A percentile compares a stretch with the other conserved stretches of the same genome.
These are phyloP conservation scores for Hipparchia semele DNA, from an alignment of 2,888 invertebrate species.

Conservation along the genomic window DNA sequence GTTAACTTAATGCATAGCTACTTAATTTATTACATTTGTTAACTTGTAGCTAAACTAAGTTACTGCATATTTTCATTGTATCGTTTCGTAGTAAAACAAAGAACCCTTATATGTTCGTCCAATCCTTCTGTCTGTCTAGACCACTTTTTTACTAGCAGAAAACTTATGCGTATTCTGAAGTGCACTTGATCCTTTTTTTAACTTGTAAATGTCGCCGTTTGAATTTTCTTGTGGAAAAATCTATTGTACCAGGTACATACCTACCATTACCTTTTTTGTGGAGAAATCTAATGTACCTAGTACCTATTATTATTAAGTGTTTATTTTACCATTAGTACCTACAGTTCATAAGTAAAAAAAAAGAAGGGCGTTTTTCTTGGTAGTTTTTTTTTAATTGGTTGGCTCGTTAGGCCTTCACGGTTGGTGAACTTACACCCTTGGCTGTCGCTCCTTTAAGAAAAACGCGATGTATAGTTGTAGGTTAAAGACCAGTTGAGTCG, in stretches of 20 bases:
- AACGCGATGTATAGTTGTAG: constrained; percentile 42
- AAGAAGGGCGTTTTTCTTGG: constrained; percentile 41
- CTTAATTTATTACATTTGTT: neutral
- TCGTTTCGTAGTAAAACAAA: too few species aligned
- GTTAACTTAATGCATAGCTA: neutral
- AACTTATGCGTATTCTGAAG: too few species aligned
- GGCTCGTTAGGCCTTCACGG: constrained; percentile 57
- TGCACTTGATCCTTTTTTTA: neutral
- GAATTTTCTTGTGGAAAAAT: neutral
- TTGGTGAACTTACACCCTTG: constrained; percentile 60
- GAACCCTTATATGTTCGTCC: too few species aligned
- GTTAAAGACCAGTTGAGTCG: constrained; percentile 5
- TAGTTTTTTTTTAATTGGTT: constrained; percentile 40
- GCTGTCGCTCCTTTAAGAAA: constrained; percentile 54
- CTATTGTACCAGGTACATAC: neutral
- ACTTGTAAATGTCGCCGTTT: neutral
- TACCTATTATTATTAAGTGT: neutral
- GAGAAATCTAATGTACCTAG: too few species aligned
- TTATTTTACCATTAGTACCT: constrained; percentile 11
- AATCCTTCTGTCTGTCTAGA: too few species aligned
- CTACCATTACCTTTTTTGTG: too few species aligned
- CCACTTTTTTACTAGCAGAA: too few species aligned
- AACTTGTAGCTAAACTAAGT: neutral
- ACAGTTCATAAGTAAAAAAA: constrained; percentile 27
- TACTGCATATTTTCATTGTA: too few species aligned